Percentiles rank a stretch among this genome's conserved stretches.
Conservation (phyloP, 2,888 invertebrate genomes). For the Philereme transversata region DNA sequence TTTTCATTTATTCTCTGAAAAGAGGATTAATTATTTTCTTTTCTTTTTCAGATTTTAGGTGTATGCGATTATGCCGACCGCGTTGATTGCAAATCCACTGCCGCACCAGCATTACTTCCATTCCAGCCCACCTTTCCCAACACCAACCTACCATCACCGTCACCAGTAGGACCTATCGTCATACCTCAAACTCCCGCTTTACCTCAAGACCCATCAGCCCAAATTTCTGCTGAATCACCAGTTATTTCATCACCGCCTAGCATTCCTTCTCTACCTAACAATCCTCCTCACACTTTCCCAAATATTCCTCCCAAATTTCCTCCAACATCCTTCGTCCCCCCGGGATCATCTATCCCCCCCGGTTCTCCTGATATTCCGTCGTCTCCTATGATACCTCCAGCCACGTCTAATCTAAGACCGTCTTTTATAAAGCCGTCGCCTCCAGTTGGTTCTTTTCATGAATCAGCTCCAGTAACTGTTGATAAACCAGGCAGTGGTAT, state of each 20-base stretch:
- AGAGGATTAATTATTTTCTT: no score
- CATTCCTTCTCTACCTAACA: slow-evolving; percentile 13
- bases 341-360: slow-evolving; percentile 9
- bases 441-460: slow-evolving; percentile 21
- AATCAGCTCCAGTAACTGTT: slow-evolving; percentile 16
- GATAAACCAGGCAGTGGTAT: slow-evolving; percentile 27
- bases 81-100: slow-evolving; percentile 77
- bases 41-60: slow-evolving; percentile 77
- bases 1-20: not conserved
- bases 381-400: slow-evolving; percentile 28
- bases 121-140: slow-evolving; percentile 24
- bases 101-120: slow-evolving; percentile 24
- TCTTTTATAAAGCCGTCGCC: slow-evolving; percentile 33
- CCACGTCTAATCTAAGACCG: slow-evolving; percentile 19
- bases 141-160: slow-evolving; percentile 22
- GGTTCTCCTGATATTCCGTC: slow-evolving; percentile 20
- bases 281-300: slow-evolving; percentile 7
- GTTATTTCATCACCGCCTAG: slow-evolving; percentile 5
- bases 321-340: not conserved
- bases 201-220: slow-evolving; percentile 9
- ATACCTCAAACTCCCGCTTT: slow-evolving; percentile 17
- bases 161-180: slow-evolving; percentile 20
- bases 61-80: slow-evolving; percentile 86
- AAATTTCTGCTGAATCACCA: slow-evolving; percentile 10
- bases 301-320: slow-evolving; percentile 17